Conservation (phyloP, 2,797 vertebrate species). For the Manis crassicaudata region DNA sequence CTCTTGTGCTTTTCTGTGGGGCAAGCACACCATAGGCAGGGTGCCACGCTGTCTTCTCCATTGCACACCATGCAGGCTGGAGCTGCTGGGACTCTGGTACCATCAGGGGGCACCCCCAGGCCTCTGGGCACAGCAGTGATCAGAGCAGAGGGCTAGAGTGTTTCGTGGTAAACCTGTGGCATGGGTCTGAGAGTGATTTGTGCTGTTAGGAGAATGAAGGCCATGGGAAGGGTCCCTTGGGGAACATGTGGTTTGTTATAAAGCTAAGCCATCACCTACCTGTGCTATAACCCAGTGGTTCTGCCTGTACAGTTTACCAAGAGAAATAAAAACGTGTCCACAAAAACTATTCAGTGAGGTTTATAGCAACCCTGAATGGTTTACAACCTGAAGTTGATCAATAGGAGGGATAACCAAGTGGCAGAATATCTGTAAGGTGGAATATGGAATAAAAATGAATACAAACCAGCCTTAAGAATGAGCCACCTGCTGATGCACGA, state of each 20-base stretch:
- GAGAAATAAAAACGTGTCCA: neutral
- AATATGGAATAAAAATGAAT: neutral
- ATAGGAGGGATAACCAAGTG: neutral
- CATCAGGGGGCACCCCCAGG: neutral
- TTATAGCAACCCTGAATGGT: no score
- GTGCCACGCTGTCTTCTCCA: neutral
- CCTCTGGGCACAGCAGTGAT: no score
- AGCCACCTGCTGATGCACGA: rapidly evolving
- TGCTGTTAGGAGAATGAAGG: neutral
- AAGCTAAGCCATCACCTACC: rapidly evolving
- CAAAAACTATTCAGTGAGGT: neutral
- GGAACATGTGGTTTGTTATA: neutral
- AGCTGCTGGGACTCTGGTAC: neutral
- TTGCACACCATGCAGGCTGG: neutral
- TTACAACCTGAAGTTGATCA: no score
- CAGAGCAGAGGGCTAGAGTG: neutral
- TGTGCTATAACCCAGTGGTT: no score
- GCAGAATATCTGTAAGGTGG: neutral
- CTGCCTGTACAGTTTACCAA: neutral
- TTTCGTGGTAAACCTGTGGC: no score
- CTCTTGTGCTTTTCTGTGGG: neutral
- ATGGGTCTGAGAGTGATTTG: neutral
- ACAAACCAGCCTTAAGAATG: neutral
- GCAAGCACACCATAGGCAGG: no score
- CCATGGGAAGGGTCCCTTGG: rapidly evolving